Percentiles rank a stretch among this genome's conserved stretches.
Conservation (phyloP, 1,140 invertebrate genomes). For the Leptinotarsa defecta region DNA sequence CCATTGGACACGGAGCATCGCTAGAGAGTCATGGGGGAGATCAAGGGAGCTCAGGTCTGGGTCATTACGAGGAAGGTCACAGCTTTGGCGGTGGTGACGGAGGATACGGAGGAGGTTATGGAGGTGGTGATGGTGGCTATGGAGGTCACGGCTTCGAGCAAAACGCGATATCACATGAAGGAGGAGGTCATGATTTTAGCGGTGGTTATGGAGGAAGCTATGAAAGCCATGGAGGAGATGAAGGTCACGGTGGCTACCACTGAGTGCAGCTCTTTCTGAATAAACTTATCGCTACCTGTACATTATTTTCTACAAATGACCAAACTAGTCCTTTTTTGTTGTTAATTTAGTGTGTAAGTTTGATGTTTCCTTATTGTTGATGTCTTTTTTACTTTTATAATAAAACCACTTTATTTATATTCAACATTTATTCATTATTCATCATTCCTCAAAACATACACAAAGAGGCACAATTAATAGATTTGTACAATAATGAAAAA, state of each 20-base stretch:
- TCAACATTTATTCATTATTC: background rate
- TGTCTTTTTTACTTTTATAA: conserved; percentile 43
- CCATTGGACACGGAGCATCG: too few species aligned
- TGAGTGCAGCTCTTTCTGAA: conserved; percentile 27
- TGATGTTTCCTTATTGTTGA: conserved; percentile 36
- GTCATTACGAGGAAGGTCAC: conserved; percentile 19
- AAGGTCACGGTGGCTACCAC: conserved; percentile 48
- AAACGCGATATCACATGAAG: conserved; percentile 33
- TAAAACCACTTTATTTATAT: conserved; percentile 28
- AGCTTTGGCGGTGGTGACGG: conserved; percentile 28
- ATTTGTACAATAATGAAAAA: too few species aligned
- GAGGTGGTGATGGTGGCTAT: conserved; percentile 29
- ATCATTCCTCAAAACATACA: too few species aligned
- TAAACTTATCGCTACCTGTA: conserved; percentile 28
- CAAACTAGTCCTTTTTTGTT: conserved; percentile 43
- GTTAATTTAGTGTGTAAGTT: conserved; percentile 38
- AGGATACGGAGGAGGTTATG: conserved; percentile 25
- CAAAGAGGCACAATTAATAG: too few species aligned
- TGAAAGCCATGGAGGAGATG: conserved; percentile 35
- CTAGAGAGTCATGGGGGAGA: conserved; percentile 24
- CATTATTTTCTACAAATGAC: conserved; percentile 38
- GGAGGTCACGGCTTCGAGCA: conserved; percentile 28
- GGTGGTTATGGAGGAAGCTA: conserved; percentile 34
- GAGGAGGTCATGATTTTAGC: conserved; percentile 40
- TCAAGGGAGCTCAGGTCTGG: conserved; percentile 7